Conservation (phyloP, 1,140 invertebrate genomes). For the Babylonia areolata region DNA sequence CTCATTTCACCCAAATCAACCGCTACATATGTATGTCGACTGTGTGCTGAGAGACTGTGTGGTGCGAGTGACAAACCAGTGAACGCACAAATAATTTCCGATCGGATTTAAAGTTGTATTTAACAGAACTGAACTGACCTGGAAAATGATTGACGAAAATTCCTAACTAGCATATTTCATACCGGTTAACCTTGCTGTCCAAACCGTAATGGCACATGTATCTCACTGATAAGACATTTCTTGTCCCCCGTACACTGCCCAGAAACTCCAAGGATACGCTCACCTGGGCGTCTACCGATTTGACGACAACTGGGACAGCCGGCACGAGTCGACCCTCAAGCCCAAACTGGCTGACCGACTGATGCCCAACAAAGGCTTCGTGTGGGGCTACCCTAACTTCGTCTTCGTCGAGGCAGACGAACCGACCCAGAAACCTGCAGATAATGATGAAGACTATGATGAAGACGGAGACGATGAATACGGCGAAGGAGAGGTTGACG, state of each 20-base stretch:
- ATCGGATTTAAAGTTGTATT: too few relatives aligned
- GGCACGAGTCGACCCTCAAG: slow-evolving; percentile 1
- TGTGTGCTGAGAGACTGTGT: too few relatives aligned
- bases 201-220: too few relatives aligned
- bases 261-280: neutral
- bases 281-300: slow-evolving; percentile 25
- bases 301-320: slow-evolving; percentile 25
- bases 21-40: too few relatives aligned
- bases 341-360: slow-evolving; percentile 20
- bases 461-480: neutral
- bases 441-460: neutral
- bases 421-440: neutral
- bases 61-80: too few relatives aligned
- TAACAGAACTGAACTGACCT: too few relatives aligned
- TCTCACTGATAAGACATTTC: too few relatives aligned
- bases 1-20: too few relatives aligned
- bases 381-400: slow-evolving; percentile 25
- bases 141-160: too few relatives aligned
- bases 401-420: slow-evolving; percentile 21
- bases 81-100: too few relatives aligned
- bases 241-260: neutral
- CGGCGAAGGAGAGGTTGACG: neutral
- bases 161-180: too few relatives aligned
- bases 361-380: slow-evolving; percentile 28
- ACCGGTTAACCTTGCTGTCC: too few relatives aligned